A percentile compares a stretch with the other conserved stretches of the same genome.
These are phyloP conservation scores for Stomatorhinus walkeri DNA, from an alignment of 2,797 vertebrate genomes.

Conservation along the genomic window DNA sequence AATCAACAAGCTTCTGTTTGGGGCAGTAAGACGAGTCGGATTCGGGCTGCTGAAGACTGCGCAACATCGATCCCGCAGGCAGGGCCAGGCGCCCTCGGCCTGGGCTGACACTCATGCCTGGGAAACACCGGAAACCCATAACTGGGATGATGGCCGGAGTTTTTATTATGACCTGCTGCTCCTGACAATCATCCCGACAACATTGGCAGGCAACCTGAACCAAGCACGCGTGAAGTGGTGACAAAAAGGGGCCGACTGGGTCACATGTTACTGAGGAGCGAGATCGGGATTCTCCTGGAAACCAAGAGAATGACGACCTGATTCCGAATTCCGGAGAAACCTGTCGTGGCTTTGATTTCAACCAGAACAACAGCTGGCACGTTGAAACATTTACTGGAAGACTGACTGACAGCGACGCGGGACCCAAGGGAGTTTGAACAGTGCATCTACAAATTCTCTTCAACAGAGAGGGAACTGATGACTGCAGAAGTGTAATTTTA, in stretches of 20 bases:
- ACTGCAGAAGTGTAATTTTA: not conserved
- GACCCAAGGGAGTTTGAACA: not conserved
- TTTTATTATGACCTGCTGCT: not conserved
- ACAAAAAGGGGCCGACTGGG: not conserved
- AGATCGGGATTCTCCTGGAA: not conserved
- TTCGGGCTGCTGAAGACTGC: constrained; percentile 5
- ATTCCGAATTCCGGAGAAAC: not conserved
- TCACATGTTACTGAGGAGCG: not conserved
- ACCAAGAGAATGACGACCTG: not conserved
- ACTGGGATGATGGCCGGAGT: not conserved
- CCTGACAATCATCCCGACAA: not conserved
- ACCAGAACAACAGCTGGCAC: not conserved
- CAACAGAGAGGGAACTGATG: not conserved
- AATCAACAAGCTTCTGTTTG: constrained; percentile 16
- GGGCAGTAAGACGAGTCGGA: not conserved
- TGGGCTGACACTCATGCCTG: not conserved
- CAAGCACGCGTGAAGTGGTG: not conserved
- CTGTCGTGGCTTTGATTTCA: not conserved
- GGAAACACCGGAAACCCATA: constrained; percentile 1
- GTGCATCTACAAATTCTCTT: not conserved
- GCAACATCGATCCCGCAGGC: constrained; percentile 7
- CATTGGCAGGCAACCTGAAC: not conserved
- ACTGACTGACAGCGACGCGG: not conserved
- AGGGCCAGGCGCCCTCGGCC: not conserved
- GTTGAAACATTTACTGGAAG: not conserved